phyloP scores from a whole-genome alignment of 2,888 invertebrate species.

The Elaeidobius kamerunicus region DNA sequence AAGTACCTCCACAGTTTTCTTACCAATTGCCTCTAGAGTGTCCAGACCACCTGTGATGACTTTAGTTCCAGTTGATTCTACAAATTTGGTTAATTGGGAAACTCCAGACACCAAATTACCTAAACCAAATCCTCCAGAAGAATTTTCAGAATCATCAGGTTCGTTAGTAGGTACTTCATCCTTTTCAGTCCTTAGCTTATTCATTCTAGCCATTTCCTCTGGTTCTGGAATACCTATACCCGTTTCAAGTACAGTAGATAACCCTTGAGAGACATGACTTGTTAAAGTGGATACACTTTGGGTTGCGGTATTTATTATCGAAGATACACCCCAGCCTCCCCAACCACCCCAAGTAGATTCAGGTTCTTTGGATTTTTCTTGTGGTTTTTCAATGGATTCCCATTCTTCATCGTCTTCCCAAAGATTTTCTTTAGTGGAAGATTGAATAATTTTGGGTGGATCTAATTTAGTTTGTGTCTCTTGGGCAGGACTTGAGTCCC shows the following conservation, averaged over 20 bases:
- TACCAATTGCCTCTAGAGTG: constrained; percentile 89
- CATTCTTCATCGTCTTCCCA: constrained; percentile 47
- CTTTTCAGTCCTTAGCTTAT: constrained; percentile 35
- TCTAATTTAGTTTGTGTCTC: constrained; percentile 1
- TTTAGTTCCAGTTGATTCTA: constrained; percentile 59
- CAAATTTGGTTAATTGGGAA: constrained; percentile 61
- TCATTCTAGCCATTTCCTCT: constrained; percentile 65
- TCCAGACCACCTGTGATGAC: constrained; percentile 79
- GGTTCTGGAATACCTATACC: constrained; percentile 83
- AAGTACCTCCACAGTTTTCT: constrained; percentile 90
- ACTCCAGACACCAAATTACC: constrained; percentile 67
- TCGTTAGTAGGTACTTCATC: constrained; percentile 22
- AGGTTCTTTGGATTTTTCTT: constrained; percentile 32
- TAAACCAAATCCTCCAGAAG: constrained; percentile 37
- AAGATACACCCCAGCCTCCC: constrained; percentile 74
- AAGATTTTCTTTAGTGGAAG: constrained; percentile 42
- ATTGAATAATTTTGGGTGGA: neutral
- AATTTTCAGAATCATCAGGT: constrained; percentile 2
- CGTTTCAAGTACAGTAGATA: constrained; percentile 69
- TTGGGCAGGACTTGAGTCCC: constrained; percentile 11
- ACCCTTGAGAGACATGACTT: constrained; percentile 76
- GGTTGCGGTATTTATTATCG: constrained; percentile 71
- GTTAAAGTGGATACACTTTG: constrained; percentile 76
- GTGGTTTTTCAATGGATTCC: constrained; percentile 52
- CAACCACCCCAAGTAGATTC: constrained; percentile 48